Conservation (phyloP, 30 jellyfish, hydroid and myxozoan genomes). For the Catostylus mosaicus region DNA sequence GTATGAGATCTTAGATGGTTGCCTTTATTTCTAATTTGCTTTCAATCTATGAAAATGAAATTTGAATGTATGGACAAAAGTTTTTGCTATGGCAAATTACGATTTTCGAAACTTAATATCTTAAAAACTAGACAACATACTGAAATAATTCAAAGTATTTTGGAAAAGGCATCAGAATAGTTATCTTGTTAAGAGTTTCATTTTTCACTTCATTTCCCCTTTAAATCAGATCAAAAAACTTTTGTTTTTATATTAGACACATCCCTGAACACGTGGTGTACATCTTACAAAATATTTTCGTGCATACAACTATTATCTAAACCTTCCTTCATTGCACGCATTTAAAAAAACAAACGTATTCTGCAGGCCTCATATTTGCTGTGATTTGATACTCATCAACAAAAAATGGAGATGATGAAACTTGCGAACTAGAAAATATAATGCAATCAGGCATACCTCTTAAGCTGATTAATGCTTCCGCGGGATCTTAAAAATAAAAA, state of each 20-base stretch:
- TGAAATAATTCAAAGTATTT: no score
- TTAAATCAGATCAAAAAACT: no score
- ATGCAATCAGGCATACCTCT: background rate
- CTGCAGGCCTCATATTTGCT: no score
- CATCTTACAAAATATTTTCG: no score
- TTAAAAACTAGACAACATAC: no score
- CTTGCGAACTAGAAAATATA: background rate
- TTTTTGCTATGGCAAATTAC: background rate
- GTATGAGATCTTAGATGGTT: no score
- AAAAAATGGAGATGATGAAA: background rate
- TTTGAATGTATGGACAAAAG: background rate
- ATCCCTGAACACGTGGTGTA: no score
- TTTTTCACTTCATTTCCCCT: no score
- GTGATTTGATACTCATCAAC: background rate
- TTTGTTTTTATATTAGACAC: no score
- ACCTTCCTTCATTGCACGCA: background rate
- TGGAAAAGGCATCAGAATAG: no score
- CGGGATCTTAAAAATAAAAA: background rate
- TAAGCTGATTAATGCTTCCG: constrained; percentile 11
- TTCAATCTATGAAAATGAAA: background rate
- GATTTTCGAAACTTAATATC: background rate
- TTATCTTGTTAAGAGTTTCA: no score
- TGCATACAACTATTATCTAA: background rate
- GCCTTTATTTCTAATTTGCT: background rate
- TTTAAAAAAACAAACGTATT: background rate